phyloP scores from a whole-genome alignment of 2,888 invertebrate genomes.

The Ormyrus pomaceus region DNA sequence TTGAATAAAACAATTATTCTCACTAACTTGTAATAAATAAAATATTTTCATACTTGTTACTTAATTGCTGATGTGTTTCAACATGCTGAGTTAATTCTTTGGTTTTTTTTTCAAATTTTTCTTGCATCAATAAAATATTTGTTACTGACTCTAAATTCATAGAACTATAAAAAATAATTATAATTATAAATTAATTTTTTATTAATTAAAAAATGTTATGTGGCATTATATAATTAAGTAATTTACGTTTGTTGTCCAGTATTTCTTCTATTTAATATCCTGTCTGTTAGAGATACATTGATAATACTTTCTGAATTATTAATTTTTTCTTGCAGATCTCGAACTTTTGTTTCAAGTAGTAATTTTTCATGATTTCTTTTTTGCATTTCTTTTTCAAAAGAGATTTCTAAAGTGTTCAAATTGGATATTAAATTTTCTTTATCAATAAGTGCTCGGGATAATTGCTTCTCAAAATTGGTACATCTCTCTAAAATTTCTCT shows the following conservation, averaged over 20 bases:
- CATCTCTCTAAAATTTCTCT: slow-evolving; percentile 68
- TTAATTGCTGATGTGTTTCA: slow-evolving; percentile 79
- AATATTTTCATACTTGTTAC: slow-evolving; percentile 76
- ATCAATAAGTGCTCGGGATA: slow-evolving; percentile 66
- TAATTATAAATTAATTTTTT: background rate
- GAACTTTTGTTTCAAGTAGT: slow-evolving; percentile 73
- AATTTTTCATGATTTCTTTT: slow-evolving; percentile 80
- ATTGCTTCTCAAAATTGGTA: slow-evolving; percentile 66
- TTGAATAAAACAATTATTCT: slow-evolving; percentile 18
- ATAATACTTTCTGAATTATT: slow-evolving; percentile 9
- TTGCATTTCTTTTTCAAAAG: slow-evolving; percentile 78
- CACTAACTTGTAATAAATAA: slow-evolving; percentile 18
- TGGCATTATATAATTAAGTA: background rate
- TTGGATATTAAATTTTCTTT: slow-evolving; percentile 80
- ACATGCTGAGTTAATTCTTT: slow-evolving; percentile 80
- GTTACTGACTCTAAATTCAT: slow-evolving; percentile 35
- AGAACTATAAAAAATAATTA: slow-evolving; percentile 30
- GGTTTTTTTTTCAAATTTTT: slow-evolving; percentile 73
- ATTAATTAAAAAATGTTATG: background rate
- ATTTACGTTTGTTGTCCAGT: slow-evolving; percentile 50
- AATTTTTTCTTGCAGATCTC: slow-evolving; percentile 71
- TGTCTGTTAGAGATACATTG: slow-evolving; percentile 52
- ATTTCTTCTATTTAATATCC: slow-evolving; percentile 11
- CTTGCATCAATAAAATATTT: slow-evolving; percentile 60
- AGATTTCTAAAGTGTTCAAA: slow-evolving; percentile 78